Evolutionary conservation across 35 echinoderm and acorn worm genomes (phyloP).

Genomic region (Holothuria glaberrima): DNA sequence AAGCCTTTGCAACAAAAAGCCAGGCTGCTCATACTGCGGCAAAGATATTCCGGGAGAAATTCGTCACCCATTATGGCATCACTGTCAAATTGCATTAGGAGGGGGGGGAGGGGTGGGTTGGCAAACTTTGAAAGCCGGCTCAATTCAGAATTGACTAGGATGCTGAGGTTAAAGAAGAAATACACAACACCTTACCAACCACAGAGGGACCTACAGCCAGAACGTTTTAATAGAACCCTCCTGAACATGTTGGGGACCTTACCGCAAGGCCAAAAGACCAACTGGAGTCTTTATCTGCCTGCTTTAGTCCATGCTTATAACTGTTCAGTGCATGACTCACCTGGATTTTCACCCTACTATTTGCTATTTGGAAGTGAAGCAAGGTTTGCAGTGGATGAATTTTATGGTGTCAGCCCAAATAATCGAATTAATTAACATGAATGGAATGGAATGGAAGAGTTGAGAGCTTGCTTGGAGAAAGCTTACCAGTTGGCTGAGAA

Average conservation of each 20-base stretch:
- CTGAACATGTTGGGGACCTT: slow-evolving; percentile 76
- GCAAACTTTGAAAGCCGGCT: slow-evolving; percentile 49
- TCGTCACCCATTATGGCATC: slow-evolving; percentile 57
- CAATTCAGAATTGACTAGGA: slow-evolving; percentile 51
- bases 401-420: slow-evolving; percentile 57
- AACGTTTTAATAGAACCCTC: slow-evolving; percentile 70
- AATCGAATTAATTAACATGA: slow-evolving; percentile 10
- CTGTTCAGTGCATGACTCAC: slow-evolving; percentile 57
- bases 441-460: slow-evolving; percentile 32
- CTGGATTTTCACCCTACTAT: slow-evolving; percentile 66
- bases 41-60: slow-evolving; percentile 70
- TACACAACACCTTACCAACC: slow-evolving; percentile 79
- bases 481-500: slow-evolving; percentile 42
- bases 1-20: slow-evolving; percentile 59
- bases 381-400: slow-evolving; percentile 57
- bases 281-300: slow-evolving; percentile 65
- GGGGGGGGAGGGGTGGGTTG: slow-evolving; percentile 58
- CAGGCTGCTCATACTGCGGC: slow-evolving; percentile 63
- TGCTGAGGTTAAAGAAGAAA: slow-evolving; percentile 56
- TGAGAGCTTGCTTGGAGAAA: slow-evolving; percentile 10
- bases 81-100: slow-evolving; percentile 57
- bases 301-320: slow-evolving; percentile 79
- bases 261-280: slow-evolving; percentile 24
- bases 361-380: slow-evolving; percentile 67
- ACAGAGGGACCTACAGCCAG: slow-evolving; percentile 67